A percentile compares a stretch with the other conserved stretches of the same genome.
These are phyloP conservation scores for Dipodomys stephensi DNA, from an alignment of 2,113 vertebrate genomes.

Conservation along the genomic window DNA sequence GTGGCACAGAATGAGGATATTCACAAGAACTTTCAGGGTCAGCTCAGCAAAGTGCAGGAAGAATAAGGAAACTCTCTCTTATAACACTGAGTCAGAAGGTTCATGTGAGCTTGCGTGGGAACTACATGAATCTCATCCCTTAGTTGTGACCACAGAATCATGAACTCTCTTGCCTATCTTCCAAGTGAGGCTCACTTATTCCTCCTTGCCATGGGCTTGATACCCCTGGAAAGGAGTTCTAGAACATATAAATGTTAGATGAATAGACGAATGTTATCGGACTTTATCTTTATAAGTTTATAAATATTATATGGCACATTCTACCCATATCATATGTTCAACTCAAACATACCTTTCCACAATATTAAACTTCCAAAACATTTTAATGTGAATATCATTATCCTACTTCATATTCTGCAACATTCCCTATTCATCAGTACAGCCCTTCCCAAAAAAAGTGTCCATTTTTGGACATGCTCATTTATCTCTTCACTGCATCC, in stretches of 20 bases:
- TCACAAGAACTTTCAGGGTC: neutral
- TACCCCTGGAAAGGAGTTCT: neutral
- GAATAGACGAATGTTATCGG: neutral
- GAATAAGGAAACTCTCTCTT: neutral
- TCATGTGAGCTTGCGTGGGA: neutral
- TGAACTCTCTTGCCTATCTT: neutral
- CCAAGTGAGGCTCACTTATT: neutral
- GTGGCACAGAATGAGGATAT: neutral
- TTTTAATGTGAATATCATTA: neutral
- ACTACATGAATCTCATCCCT: neutral
- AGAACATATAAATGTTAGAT: neutral
- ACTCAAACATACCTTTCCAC: neutral
- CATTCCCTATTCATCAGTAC: neutral
- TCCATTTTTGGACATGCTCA: neutral
- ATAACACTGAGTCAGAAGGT: neutral
- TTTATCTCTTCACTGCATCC: neutral
- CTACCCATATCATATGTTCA: neutral
- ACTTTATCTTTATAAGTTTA: neutral
- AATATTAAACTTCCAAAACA: neutral
- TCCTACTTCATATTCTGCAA: neutral
- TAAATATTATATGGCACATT: neutral
- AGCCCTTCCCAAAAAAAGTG: neutral
- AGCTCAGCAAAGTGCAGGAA: neutral
- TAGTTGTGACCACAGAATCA: neutral
- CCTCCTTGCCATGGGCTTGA: neutral